Percentiles rank a stretch among this genome's conserved stretches.
These are phyloP conservation scores for Tetramorium alpestre DNA, from an alignment of 1,140 invertebrate genomes.

Conservation along the genomic window DNA sequence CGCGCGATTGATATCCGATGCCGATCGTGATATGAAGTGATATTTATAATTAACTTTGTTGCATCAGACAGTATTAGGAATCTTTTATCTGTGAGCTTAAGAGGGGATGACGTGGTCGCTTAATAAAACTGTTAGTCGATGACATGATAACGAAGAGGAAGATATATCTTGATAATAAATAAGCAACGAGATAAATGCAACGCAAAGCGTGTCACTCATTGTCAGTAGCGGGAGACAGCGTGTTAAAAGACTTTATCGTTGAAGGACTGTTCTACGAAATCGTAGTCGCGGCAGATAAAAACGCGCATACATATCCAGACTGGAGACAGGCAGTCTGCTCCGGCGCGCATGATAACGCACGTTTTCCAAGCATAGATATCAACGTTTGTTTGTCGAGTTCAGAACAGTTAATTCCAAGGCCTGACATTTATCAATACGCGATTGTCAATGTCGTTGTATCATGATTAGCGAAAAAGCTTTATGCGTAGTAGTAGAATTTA, in stretches of 20 bases:
- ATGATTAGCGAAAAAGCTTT: background rate
- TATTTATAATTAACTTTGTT: slow-evolving; percentile 11
- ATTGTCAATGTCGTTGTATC: slow-evolving; percentile 28
- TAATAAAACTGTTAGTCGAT: slow-evolving; percentile 5
- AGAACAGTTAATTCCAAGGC: slow-evolving; percentile 6
- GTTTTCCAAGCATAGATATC: slow-evolving; percentile 35
- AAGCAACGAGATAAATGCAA: slow-evolving; percentile 4
- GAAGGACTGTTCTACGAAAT: slow-evolving; percentile 50
- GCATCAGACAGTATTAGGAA: background rate
- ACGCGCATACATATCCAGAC: slow-evolving; percentile 3
- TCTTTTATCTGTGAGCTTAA: background rate
- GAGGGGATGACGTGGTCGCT: background rate
- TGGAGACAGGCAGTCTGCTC: slow-evolving; percentile 64
- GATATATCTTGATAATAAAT: background rate
- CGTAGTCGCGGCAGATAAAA: slow-evolving; percentile 52
- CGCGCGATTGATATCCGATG: background rate
- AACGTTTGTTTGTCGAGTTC: slow-evolving; percentile 40
- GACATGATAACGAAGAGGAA: background rate
- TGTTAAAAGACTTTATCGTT: slow-evolving; percentile 41
- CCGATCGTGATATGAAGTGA: background rate
- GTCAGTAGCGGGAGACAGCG: slow-evolving; percentile 7
- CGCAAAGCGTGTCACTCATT: slow-evolving; percentile 4
- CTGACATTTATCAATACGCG: background rate
- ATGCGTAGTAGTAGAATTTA: background rate
- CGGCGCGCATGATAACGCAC: slow-evolving; percentile 49